Evolutionary conservation across 1,140 invertebrate genomes (phyloP).

Genomic region (Patella vulgata): DNA sequence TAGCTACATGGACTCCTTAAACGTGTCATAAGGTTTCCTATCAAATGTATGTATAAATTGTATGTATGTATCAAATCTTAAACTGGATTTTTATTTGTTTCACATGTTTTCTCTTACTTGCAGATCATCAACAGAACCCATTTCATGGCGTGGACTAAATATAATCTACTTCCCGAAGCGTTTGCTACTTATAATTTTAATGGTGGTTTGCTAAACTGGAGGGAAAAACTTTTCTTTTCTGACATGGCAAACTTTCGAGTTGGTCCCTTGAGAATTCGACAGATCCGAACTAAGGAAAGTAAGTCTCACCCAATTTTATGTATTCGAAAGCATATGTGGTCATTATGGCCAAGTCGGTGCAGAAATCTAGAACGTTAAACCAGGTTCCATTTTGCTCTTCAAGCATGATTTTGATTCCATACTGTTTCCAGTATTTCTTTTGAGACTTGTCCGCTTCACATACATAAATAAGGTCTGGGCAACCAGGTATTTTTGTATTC

Average conservation of each 20-base stretch:
- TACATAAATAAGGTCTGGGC: no score
- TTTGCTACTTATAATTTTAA: constrained; percentile 34
- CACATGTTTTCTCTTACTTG: neutral
- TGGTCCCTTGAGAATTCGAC: constrained; percentile 40
- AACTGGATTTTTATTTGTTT: no score
- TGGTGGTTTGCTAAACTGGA: neutral
- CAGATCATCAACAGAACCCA: constrained; percentile 17
- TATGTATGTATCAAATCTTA: no score
- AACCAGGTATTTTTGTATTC: no score
- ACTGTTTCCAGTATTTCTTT: no score
- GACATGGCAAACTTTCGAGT: constrained; percentile 34
- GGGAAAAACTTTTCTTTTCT: constrained; percentile 17
- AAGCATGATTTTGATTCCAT: no score
- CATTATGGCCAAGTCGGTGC: constrained; percentile 3
- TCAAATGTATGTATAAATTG: no score
- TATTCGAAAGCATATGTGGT: neutral
- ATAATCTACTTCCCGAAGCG: constrained; percentile 23
- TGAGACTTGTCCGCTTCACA: no score
- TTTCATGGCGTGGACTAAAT: constrained; percentile 28
- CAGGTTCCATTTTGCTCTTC: no score
- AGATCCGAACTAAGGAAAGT: constrained; percentile 26
- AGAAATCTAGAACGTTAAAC: neutral
- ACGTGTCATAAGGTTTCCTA: no score
- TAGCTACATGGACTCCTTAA: no score
- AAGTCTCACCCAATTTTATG: neutral